Evolutionary conservation across 2,797 vertebrate species (phyloP), one percentile per base, ranked within the genome.

Genomic region (Acanthurus leucopareius): DNA sequence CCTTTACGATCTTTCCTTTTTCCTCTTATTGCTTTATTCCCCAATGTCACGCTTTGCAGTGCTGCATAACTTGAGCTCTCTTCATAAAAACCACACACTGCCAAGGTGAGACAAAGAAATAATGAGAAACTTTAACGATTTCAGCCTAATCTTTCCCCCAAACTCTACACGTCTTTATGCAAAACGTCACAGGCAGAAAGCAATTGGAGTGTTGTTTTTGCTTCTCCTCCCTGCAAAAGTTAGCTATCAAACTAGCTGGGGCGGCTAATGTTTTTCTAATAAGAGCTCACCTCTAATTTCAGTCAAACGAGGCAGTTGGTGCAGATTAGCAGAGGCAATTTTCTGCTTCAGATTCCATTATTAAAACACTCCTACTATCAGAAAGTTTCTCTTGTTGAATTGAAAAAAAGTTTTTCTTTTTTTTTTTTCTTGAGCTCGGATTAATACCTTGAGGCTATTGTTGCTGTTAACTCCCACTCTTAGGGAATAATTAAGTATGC

Each of bases 301-400:
- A 92, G 87, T 92, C 88, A 90, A 91, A 92, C 80, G 74, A 91
- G 84, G 90, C 87, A 89, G 84, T 90, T 85, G 89, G 78, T 84
- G 73, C 82, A 91, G 91, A 94, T 93, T 93, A 92, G 88, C 81
- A 40, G 80, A 94, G 92, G 92, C 93, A 94, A 94, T 95, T 95
- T 95, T 94, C 93, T 94, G 94, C 93, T 93, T 94, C 91, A 93
- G 91, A 94, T 92, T 94, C 89, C 93, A 88, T 94, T 94, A 90
- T 93, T 93, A 93, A 93, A 94, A 90, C 80, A 87, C 88, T 87
- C 63, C 65, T 82, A 71, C 90, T 92, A 91, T 94, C 92, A 90
- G 70, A 92, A 89, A 90, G 88, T 92, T 93, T 86, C 86, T 90
- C 87, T 88, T 85, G 85, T 91, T 85, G 84, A 89, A 89, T 75